phyloP scores from a whole-genome alignment of 1,140 invertebrate genomes.

The Drosophila kanapiae region DNA sequence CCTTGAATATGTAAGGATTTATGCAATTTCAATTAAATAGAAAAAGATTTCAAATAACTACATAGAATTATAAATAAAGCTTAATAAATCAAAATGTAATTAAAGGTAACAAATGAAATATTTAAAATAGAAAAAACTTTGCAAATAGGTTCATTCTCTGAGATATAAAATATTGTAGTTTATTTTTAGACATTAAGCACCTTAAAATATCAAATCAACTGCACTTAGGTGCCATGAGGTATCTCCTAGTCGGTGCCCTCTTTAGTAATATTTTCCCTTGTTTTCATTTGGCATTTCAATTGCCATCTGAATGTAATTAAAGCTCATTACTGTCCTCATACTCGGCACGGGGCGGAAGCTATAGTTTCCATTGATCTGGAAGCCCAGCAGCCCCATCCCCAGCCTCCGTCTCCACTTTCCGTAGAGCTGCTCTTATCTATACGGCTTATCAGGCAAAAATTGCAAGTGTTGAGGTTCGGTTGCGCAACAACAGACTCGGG shows the following conservation, averaged over 20 bases:
- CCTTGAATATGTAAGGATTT: too few relatives aligned
- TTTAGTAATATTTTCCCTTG: background rate
- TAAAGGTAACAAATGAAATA: too few relatives aligned
- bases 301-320: slow-evolving; percentile 52
- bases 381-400: background rate
- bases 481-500: slow-evolving; percentile 35
- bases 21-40: too few relatives aligned
- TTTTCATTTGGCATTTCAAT: slow-evolving; percentile 9
- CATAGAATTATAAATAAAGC: too few relatives aligned
- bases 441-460: slow-evolving; percentile 38
- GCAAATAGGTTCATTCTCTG: too few relatives aligned
- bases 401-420: slow-evolving; percentile 4
- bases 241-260: too few relatives aligned
- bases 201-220: background rate
- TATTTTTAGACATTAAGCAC: too few relatives aligned
- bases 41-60: too few relatives aligned
- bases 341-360: slow-evolving; percentile 24
- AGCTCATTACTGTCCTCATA: slow-evolving; percentile 47
- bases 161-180: too few relatives aligned
- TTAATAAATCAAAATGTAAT: too few relatives aligned
- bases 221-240: background rate
- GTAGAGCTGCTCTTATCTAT: slow-evolving; percentile 37
- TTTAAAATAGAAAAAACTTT: too few relatives aligned
- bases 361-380: slow-evolving; percentile 25
- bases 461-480: slow-evolving; percentile 25